A percentile compares a stretch with the other conserved stretches of the same genome.
phyloP scores from a whole-genome alignment of 2,113 vertebrate species.

The Oxyruncus cristatus region DNA sequence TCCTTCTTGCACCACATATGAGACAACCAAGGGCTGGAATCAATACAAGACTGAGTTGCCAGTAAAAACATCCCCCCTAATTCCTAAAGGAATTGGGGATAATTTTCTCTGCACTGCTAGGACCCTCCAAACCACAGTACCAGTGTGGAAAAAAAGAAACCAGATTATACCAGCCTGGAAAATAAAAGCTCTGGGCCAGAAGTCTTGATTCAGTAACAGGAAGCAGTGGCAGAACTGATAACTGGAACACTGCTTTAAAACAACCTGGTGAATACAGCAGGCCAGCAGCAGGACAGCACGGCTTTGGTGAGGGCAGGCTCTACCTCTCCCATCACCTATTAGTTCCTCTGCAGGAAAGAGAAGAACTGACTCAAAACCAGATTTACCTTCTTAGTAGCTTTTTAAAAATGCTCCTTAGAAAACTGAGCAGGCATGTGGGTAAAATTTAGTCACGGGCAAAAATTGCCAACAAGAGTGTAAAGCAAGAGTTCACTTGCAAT shows the following conservation, averaged over 20 bases:
- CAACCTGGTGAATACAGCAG: not conserved
- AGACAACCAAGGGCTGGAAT: not conserved
- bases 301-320: not conserved
- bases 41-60: not conserved
- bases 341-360: not conserved
- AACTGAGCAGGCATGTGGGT: fast-evolving
- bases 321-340: not conserved
- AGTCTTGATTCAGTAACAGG: not conserved
- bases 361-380: not conserved
- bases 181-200: not conserved
- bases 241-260: not conserved
- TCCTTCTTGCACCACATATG: not conserved
- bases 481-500: not conserved
- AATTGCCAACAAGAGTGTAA: not conserved
- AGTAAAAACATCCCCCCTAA: not conserved
- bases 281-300: not conserved
- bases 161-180: not conserved
- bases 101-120: not conserved
- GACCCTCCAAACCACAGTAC: not conserved
- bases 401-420: not conserved
- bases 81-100: not conserved
- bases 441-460: not conserved
- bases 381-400: not conserved
- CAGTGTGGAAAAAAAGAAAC: not conserved
- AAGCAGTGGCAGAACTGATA: not conserved